Conservation (phyloP, 2,113 vertebrate species). For the Thermophis baileyi region DNA sequence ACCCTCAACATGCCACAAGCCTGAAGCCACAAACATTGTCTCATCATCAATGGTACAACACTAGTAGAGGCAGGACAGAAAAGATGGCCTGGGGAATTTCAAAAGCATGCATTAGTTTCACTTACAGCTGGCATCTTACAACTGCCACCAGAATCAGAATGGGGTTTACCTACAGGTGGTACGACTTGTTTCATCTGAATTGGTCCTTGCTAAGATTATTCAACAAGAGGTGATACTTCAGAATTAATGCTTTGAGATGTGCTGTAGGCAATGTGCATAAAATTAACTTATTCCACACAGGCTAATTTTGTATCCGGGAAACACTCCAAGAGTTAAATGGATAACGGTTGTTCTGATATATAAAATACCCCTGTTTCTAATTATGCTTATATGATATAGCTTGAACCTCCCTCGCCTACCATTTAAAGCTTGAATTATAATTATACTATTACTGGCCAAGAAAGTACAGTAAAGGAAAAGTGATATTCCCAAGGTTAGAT, state of each 20-base stretch:
- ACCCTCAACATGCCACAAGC: neutral
- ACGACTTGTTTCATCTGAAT: neutral
- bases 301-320: constrained; percentile 23
- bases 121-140: neutral
- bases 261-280: neutral
- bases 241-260: neutral
- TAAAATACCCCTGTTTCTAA: neutral
- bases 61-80: neutral
- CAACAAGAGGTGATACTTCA: neutral
- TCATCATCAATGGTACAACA: neutral
- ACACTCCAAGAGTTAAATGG: constrained; percentile 24
- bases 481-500: constrained; percentile 9
- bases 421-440: constrained; percentile 5
- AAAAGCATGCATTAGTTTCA: neutral
- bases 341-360: constrained; percentile 16
- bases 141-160: neutral
- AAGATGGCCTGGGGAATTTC: neutral
- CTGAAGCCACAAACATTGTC: neutral
- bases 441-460: neutral
- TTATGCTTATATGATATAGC: constrained; percentile 23
- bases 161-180: neutral
- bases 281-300: constrained; percentile 29
- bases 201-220: neutral
- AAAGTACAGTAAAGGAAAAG: constrained; percentile 25
- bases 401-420: neutral